A percentile compares a stretch with the other conserved stretches of the same genome.
Evolutionary conservation across 1,140 invertebrate genomes (phyloP).

Genomic region (Rhyacophila brunnea): DNA sequence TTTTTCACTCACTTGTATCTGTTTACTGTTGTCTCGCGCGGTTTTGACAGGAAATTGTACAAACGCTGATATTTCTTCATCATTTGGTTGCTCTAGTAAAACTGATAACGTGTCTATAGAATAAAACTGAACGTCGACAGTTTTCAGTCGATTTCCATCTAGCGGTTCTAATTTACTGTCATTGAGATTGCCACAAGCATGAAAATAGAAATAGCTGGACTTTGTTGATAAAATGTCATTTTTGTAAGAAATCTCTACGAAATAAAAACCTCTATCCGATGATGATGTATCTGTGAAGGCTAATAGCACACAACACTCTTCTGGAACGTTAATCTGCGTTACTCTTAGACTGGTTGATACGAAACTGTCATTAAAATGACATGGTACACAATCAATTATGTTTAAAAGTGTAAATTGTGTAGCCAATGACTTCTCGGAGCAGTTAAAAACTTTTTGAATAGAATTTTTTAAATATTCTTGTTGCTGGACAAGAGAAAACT

Average conservation of each 20-base stretch:
- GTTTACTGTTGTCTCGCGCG: slow-evolving; percentile 47
- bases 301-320: slow-evolving; percentile 45
- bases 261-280: slow-evolving; percentile 43
- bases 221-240: slow-evolving; percentile 36
- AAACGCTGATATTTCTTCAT: slow-evolving; percentile 58
- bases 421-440: slow-evolving; percentile 64
- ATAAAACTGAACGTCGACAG: slow-evolving; percentile 79
- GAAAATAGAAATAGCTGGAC: slow-evolving; percentile 32
- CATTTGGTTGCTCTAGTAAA: slow-evolving; percentile 60
- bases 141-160: slow-evolving; percentile 45
- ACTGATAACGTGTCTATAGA: slow-evolving; percentile 75
- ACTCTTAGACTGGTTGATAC: slow-evolving; percentile 38
- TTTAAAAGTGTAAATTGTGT: slow-evolving; percentile 58
- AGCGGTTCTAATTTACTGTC: slow-evolving; percentile 37
- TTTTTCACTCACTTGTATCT: slow-evolving; percentile 46
- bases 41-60: slow-evolving; percentile 64
- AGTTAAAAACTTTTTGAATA: slow-evolving; percentile 69
- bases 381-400: slow-evolving; percentile 51
- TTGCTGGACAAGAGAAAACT: slow-evolving; percentile 81
- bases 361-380: slow-evolving; percentile 29
- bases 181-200: slow-evolving; percentile 42
- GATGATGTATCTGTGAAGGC: slow-evolving; percentile 42
- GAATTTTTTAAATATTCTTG: slow-evolving; percentile 69
- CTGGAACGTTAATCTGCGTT: slow-evolving; percentile 42
- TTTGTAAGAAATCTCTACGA: slow-evolving; percentile 41